Base-by-base conservation (phyloP, 2,113 vertebrate genomes). In the Tragelaphus buxtoni region DNA sequence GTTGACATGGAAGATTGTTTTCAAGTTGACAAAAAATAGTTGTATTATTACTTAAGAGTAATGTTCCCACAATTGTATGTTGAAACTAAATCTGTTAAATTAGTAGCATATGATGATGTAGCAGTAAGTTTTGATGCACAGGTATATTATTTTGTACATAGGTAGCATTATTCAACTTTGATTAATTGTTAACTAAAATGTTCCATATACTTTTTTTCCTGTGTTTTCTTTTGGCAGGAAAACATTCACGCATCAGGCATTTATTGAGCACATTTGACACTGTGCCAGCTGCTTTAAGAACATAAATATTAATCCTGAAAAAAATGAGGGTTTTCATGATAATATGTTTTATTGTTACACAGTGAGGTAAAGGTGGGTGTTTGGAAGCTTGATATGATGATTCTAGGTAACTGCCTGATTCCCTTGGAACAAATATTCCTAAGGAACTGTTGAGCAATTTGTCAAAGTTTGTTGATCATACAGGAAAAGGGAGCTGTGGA, bases 51-150 rank as follows among this genome's bases (percentile, higher is more conserved):
- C 63, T 91, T 87, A 90, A 81, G 58, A 55, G 45, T 90, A 69
- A 87, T 82, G 35, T 82, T 63, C 18, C 55, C 45, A 42, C 7
- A 55, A 56, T 86, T 49, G 7, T 88, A 80, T 72, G 49, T 53
- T 0, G 0, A 92, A 86, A 85, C 26, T 86, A 74, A 93, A 90
- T 51, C 8, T 90, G 22, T 79, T 79, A 69, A 56, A 22, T 79
- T 17, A 72, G 18, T 65, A 85, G 14, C 5, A 28, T 86, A 80
- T 92, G 53, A 45, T 93, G 18, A 72, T n/a, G 17, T 88, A 76
- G 51, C 45, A 58, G 55, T 56, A 87, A 90, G 47, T 81, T 97
- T 95, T 87, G 32, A 95, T 82, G 87, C 83, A 83, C 12, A 53
- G 8, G 35, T 91, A 4, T 81, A 74, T 74, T 83, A 60, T 53